Percentiles rank a stretch among this genome's conserved stretches.
Evolutionary conservation across 2,888 invertebrate species (phyloP).

Genomic region (Andrena camellia): DNA sequence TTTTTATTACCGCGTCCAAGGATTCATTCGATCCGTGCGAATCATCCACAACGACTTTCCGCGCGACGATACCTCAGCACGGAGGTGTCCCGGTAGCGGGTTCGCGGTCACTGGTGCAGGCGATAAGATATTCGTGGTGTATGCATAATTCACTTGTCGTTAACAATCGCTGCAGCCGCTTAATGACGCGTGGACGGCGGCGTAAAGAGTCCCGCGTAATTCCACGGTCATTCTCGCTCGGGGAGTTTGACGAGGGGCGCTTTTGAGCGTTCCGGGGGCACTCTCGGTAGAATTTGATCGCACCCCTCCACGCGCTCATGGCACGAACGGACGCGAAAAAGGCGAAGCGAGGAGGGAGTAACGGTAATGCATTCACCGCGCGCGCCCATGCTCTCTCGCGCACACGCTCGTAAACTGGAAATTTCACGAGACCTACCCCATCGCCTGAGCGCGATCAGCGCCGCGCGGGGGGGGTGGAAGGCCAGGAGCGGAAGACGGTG

Average conservation of each 20-base stretch:
- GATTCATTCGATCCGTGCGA: background rate
- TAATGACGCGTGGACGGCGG: slow-evolving; percentile 9
- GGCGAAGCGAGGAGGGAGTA: background rate
- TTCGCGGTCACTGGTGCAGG: slow-evolving; percentile 27
- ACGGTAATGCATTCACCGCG: slow-evolving; percentile 16
- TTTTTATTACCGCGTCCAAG: background rate
- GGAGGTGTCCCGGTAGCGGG: background rate
- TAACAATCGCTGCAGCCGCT: background rate
- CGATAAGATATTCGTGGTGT: slow-evolving; percentile 1
- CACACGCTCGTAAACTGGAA: slow-evolving; percentile 23
- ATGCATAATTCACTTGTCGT: slow-evolving; percentile 9
- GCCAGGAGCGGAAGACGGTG: background rate
- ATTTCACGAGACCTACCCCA: slow-evolving; percentile 9
- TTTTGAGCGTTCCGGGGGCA: background rate
- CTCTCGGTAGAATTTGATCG: slow-evolving; percentile 4
- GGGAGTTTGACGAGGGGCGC: background rate
- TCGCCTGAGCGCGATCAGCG: background rate
- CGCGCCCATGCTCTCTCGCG: background rate
- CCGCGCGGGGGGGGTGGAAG: background rate
- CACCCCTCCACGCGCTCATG: background rate
- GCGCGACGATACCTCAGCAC: background rate
- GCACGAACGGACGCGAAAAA: background rate
- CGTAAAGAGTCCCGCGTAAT: background rate
- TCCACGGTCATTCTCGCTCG: background rate
- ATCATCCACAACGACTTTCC: background rate